These are phyloP conservation scores for Incurvaria masculella DNA, from an alignment of 2,888 invertebrate genomes.

Conservation along the genomic window DNA sequence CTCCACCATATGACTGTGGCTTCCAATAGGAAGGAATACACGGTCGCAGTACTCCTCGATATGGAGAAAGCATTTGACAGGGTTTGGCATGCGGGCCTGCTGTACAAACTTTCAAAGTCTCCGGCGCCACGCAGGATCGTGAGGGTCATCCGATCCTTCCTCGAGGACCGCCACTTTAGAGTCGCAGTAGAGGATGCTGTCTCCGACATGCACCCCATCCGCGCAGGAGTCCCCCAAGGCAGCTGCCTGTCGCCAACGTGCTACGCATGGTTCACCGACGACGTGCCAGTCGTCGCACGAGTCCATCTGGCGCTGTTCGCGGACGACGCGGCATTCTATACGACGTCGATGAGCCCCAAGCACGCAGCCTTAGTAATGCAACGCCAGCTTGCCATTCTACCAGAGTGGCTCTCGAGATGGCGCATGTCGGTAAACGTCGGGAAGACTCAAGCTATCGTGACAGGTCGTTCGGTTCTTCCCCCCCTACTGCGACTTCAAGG, in stretches of 20 bases:
- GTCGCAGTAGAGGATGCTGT: slow-evolving; percentile 12
- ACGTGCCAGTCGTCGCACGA: too few relatives aligned
- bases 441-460: slow-evolving; percentile 5
- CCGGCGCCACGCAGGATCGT: slow-evolving; percentile 8
- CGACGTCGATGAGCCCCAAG: too few relatives aligned
- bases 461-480: not conserved
- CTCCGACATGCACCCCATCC: slow-evolving; percentile 8
- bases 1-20: slow-evolving; percentile 14
- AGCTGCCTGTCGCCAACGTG: slow-evolving; percentile 13
- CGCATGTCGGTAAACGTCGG: slow-evolving; percentile 7
- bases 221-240: slow-evolving; percentile 16
- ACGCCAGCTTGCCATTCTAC: slow-evolving; percentile 5
- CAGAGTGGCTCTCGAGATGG: slow-evolving; percentile 9
- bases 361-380: slow-evolving; percentile 9
- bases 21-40: slow-evolving; percentile 10
- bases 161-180: slow-evolving; percentile 11
- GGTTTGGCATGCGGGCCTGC: slow-evolving; percentile 22
- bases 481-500: not conserved
- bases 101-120: slow-evolving; percentile 16
- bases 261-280: slow-evolving; percentile 13
- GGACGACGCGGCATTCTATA: slow-evolving; percentile 10
- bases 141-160: slow-evolving; percentile 13
- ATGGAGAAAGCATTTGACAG: slow-evolving; percentile 22
- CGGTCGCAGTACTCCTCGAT: slow-evolving; percentile 19
- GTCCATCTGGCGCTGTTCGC: slow-evolving; percentile 12